These are phyloP conservation scores for Hycleus cichorii DNA, from an alignment of 1,140 invertebrate genomes.

Conservation along the genomic window DNA sequence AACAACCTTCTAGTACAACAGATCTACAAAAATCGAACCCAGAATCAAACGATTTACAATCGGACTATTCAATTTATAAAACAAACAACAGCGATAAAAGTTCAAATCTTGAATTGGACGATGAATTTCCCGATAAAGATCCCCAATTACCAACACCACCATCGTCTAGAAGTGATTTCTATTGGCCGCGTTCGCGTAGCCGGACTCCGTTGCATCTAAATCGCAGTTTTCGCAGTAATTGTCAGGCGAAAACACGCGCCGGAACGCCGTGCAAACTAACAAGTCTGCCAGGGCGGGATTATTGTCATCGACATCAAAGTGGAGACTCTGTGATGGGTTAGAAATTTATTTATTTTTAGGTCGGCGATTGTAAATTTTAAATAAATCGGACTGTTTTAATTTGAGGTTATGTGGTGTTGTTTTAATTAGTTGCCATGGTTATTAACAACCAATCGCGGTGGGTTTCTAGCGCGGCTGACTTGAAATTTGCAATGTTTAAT, in stretches of 20 bases:
- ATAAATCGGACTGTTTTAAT: no score
- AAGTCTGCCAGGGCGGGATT: slow-evolving; percentile 29
- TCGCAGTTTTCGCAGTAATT: slow-evolving; percentile 16
- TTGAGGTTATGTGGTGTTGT: no score
- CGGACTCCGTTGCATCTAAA: slow-evolving; percentile 27
- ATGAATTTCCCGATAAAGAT: slow-evolving; percentile 22
- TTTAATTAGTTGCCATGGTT: no score
- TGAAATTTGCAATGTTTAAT: no score
- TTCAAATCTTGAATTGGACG: slow-evolving; percentile 6
- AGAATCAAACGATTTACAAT: background rate
- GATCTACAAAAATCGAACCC: background rate
- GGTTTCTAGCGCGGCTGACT: no score
- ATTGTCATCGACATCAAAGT: slow-evolving; percentile 32
- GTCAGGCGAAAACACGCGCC: slow-evolving; percentile 32
- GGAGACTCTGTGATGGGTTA: slow-evolving; percentile 25
- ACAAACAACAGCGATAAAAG: background rate
- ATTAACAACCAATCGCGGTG: no score
- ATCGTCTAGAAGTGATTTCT: slow-evolving; percentile 28
- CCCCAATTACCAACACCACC: slow-evolving; percentile 27
- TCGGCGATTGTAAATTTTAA: no score
- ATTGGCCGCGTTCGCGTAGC: slow-evolving; percentile 22
- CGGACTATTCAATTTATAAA: background rate
- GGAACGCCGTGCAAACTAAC: slow-evolving; percentile 36
- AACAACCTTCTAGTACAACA: background rate
- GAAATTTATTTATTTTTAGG: background rate